phyloP scores from a whole-genome alignment of 2,888 invertebrate genomes.

The Philopedon plagiatum region DNA sequence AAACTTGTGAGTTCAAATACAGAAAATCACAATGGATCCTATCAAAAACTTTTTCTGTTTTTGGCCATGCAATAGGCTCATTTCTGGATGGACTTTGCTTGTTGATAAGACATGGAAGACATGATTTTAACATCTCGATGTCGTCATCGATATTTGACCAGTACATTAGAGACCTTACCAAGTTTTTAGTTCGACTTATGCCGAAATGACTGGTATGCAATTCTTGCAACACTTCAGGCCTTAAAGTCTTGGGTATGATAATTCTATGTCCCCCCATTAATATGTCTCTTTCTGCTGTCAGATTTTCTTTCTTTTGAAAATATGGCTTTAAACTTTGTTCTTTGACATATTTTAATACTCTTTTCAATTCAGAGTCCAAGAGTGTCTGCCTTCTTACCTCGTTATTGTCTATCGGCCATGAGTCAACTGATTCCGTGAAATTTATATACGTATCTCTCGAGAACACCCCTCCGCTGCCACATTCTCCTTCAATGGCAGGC shows the following conservation, averaged over 20 bases:
- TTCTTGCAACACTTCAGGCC: too few relatives aligned
- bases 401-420: constrained; percentile 35
- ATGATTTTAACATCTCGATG: too few relatives aligned
- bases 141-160: too few relatives aligned
- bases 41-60: constrained; percentile 59
- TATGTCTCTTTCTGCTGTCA: too few relatives aligned
- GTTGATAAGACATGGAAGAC: too few relatives aligned
- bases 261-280: too few relatives aligned
- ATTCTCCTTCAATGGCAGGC: constrained; percentile 18
- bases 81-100: constrained; percentile 57
- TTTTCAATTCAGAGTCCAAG: constrained; percentile 6
- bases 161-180: too few relatives aligned
- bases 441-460: constrained; percentile 26
- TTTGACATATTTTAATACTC: constrained; percentile 16
- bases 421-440: constrained; percentile 20
- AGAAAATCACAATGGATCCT: constrained; percentile 67
- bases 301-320: background rate
- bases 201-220: too few relatives aligned
- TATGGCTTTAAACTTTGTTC: constrained; percentile 28
- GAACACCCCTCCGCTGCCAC: constrained; percentile 4
- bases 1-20: constrained; percentile 58
- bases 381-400: constrained; percentile 12
- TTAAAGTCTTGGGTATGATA: too few relatives aligned
- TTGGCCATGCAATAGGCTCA: constrained; percentile 47
- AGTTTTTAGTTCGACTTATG: too few relatives aligned